Base-by-base conservation (phyloP, 2,888 invertebrate genomes). In the Yponomeuta sedellus region DNA sequence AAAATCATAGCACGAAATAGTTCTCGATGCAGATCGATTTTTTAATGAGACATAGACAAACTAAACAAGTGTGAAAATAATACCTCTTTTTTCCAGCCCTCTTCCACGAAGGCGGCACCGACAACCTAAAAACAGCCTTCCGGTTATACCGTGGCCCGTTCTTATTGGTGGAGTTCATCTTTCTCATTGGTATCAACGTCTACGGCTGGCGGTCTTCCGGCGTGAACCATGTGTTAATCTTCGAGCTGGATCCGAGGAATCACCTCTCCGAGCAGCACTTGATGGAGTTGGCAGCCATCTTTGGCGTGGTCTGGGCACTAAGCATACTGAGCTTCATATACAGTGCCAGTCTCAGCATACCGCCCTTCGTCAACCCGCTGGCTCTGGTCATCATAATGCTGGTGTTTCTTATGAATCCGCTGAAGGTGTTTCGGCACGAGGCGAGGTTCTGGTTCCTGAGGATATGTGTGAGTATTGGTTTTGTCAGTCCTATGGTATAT, bases 121-220 rank as follows among this genome's bases (percentile, higher is more conserved):
- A 95, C 67, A 95, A 96, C 78, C 94, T 97, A 82, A 93, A 95
- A 83, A 95, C 97, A 64, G 97, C 97, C 6, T 96, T 98, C 77
- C 94, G 98, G 68, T 92, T 99, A 52, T 99, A 99, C 85, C 93
- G 99, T 65, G 98, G 98, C 0, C 97, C 98, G 3, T 94, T 99
- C 73, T 94, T 99, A 10, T 92, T 99, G 68, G 96, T 98, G 40
- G 94, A 98, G 77, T 98, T 98, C 80, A 94, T 98, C 77, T 98
- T 99, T 81, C 92, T 99, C 52, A 97, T 99, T 86, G 99, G 98
- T 34, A 95, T 99, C 64, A 99, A 99, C 80, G 97, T 98, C 0
- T 98, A 98, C 81, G 98, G 98, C 8, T 99, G 99, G 99, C 92
- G 98, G 4, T 97, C 98, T 0, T 98, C 98, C 0, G 99, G 99